Evolutionary conservation across 2,888 invertebrate genomes (phyloP), one percentile per base, ranked within the genome.

Genomic region (Operophtera brumata): DNA sequence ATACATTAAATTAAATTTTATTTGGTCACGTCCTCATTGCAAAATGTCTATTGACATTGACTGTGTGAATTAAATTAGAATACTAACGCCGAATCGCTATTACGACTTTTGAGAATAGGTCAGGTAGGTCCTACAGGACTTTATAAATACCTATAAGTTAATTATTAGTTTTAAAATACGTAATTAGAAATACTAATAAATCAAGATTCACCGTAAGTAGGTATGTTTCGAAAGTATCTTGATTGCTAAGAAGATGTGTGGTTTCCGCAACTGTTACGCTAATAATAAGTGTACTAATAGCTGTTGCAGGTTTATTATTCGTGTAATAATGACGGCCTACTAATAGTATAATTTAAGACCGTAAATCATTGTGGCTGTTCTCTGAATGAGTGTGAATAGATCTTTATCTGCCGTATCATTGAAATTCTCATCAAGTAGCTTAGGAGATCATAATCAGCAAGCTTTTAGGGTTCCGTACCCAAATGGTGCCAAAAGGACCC

Each of bases 31-130:
- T 53, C 2, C 2, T 54, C 66, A 55, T 82, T 79, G 71, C 78
- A 68, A 75, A 78, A 80, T 68, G 63, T 64, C 62, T 70, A 73
- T 76, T 76, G 75, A 75, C 73, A 75, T 78, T 75, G 75, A 67
- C 56, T 64, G 70, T 67, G 66, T 61, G 67, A 71, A 71, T 69
- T 64, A 67, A 71, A 69, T 70, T 64, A 51, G 69, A 64, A 67
- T 66, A 65, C 66, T 65, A 69, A 64, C 53, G 44, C 52, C 45
- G 45, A 45, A 53, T 67, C 55, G 44, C 64, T 75, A 71, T 70
- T 66, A 69, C 64, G 66, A 65, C 57, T 58, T 54, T 45, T 47
- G 47, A 39, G 40, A 51, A 47, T 42, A 42, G 30, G 8, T 30
- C 32, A 20, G 4, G 20, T 62, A 30, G 47, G 51, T 62, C 62